A percentile compares a stretch with the other conserved stretches of the same genome.
phyloP scores from a whole-genome alignment of 2,113 vertebrate species.

The Oryzias curvinotus region DNA sequence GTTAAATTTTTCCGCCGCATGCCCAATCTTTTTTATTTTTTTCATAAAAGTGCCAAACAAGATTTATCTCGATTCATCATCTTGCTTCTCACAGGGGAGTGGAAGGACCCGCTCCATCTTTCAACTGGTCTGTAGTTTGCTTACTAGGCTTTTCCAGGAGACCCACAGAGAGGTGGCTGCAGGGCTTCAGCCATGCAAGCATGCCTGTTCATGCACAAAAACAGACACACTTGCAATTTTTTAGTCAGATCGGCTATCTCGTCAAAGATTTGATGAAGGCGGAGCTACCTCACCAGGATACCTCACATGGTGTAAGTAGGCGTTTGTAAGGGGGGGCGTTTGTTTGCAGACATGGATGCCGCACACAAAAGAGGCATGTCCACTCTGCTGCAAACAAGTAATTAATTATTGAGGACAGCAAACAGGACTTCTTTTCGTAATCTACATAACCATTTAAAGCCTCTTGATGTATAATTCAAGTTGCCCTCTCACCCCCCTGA shows the following conservation, averaged over 20 bases:
- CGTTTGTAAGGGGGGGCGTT: constrained; percentile 32
- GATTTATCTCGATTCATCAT: constrained; percentile 74
- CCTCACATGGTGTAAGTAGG: constrained; percentile 30
- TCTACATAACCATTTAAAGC: constrained; percentile 63
- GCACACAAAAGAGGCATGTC: constrained; percentile 44
- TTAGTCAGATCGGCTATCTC: constrained; percentile 5
- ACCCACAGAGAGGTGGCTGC: constrained; percentile 28
- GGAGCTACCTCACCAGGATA: constrained; percentile 26
- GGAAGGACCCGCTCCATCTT: constrained; percentile 56
- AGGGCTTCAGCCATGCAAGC: not conserved
- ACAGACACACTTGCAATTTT: constrained; percentile 16
- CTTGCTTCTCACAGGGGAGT: constrained; percentile 43
- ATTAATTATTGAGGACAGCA: constrained; percentile 72
- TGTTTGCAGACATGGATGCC: constrained; percentile 55
- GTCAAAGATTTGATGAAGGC: constrained; percentile 25
- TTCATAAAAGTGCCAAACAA: constrained; percentile 64
- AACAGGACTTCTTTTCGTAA: constrained; percentile 59
- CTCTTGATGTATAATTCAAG: constrained; percentile 69
- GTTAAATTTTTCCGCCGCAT: constrained; percentile 32
- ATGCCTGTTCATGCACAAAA: constrained; percentile 7
- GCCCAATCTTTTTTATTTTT: constrained; percentile 60
- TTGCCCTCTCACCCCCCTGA: constrained; percentile 30
- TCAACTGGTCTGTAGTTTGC: constrained; percentile 62
- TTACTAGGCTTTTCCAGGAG: constrained; percentile 62
- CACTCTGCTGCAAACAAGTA: constrained; percentile 63